Base-by-base conservation (phyloP, 1,140 invertebrate genomes). In the Zaprionus africanus region DNA sequence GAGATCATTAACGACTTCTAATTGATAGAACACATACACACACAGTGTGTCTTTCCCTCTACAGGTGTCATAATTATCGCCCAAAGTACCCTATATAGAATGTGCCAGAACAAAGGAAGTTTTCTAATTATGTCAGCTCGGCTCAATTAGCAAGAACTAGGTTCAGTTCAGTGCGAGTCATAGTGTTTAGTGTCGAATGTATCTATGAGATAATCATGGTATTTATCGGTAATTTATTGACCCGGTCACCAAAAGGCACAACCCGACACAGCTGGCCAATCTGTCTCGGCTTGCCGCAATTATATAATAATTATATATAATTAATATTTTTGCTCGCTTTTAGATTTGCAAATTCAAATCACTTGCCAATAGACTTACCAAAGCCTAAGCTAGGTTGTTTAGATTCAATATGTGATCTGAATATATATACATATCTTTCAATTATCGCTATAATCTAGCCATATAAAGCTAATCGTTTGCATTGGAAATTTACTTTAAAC, bases 191-290 rank as follows among this genome's bases (percentile, higher is more conserved):
- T 38, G 28, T 38, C 24, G 49, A 36, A 2, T 41, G n/a, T 62
- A 31, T 64, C 49, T 54, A 28, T 62, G 34, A 9, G 19, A 17
- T 34, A n/a, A n/a, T 17, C 28, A 28, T 57, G 62, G 67, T 78
- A 75, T 68, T 78, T 72, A 68, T 76, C 66, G 64, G 34, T 76
- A 71, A 85, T 78, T 81, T 75, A 76, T 60, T 60, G 59, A 65
- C 53, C 71, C 13, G 66, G 51, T 62, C 72, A 56, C 49, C 54
- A 54, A 53, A 53, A 31, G 49, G 15, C n/a, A 43, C 36, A 41
- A 46, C 41, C 41, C 41, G 57, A 31, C 17, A 34, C 64, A 75
- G 58, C 65, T 63, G 66, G 51, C 43, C 43, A n/a, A 11, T 34
- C 41, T 63, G 6, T 46, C 61, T 58, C 28, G 36, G 34, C 19